Conservation (phyloP, 1,140 invertebrate species). For the Cydia strobilella region DNA sequence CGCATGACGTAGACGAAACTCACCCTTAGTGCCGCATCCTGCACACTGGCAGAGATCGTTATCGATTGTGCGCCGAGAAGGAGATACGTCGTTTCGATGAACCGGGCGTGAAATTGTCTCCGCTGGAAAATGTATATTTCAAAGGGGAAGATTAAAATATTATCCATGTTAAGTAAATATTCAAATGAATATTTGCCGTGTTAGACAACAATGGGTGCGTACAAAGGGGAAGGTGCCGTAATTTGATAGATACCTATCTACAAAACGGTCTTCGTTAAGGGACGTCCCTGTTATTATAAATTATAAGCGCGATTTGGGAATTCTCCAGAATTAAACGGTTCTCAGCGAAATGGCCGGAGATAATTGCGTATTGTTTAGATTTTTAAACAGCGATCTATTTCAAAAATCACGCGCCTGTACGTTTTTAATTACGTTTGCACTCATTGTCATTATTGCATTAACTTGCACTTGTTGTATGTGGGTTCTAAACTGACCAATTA, state of each 20-base stretch:
- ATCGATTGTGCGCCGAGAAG: slow-evolving; percentile 44
- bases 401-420: slow-evolving; percentile 8
- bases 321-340: slow-evolving; percentile 67
- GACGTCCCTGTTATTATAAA: slow-evolving; percentile 74
- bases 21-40: slow-evolving; percentile 44
- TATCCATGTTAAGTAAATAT: slow-evolving; percentile 82
- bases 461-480: background rate
- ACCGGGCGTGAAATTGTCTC: slow-evolving; percentile 78
- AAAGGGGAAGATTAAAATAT: slow-evolving; percentile 82
- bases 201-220: slow-evolving; percentile 74
- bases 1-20: slow-evolving; percentile 51
- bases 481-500: too few relatives aligned
- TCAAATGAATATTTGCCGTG: slow-evolving; percentile 81
- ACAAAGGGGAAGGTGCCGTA: slow-evolving; percentile 65
- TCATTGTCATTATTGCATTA: background rate
- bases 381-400: slow-evolving; percentile 1
- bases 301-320: slow-evolving; percentile 75
- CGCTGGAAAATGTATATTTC: slow-evolving; percentile 79
- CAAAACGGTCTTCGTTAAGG: slow-evolving; percentile 75
- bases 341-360: slow-evolving; percentile 42
- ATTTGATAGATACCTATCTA: slow-evolving; percentile 79
- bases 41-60: slow-evolving; percentile 41
- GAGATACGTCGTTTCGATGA: slow-evolving; percentile 61
- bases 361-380: slow-evolving; percentile 32
- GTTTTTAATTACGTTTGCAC: slow-evolving; percentile 22